Evolutionary conservation across 1,140 invertebrate species (phyloP).

Genomic region (Schlechtendalia chinensis): DNA sequence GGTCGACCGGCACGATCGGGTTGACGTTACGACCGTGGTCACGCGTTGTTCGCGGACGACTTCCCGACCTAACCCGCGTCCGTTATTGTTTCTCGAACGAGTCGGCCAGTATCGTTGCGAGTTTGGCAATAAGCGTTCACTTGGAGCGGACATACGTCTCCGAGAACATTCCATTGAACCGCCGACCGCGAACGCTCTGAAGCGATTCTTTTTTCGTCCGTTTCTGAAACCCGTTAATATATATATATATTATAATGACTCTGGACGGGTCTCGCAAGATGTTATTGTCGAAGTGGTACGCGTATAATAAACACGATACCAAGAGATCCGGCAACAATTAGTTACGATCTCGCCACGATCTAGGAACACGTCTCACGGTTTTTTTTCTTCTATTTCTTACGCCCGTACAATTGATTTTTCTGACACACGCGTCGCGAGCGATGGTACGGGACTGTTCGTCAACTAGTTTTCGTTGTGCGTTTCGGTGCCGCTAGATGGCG

Average conservation of each 20-base stretch:
- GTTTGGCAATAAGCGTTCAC: background rate
- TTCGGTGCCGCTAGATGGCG: no score
- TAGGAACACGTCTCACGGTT: conserved; percentile 3
- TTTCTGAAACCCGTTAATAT: conserved; percentile 32
- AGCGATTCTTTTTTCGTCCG: conserved; percentile 10
- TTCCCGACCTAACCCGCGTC: no score
- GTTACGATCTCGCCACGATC: background rate
- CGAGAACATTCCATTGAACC: conserved; percentile 1
- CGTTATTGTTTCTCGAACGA: no score
- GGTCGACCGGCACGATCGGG: no score
- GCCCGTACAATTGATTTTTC: no score
- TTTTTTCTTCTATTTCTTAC: no score
- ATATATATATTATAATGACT: no score
- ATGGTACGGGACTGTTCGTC: no score
- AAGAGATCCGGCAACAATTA: conserved; percentile 17
- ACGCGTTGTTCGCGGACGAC: no score
- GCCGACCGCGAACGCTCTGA: conserved; percentile 19
- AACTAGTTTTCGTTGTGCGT: no score
- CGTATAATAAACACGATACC: conserved; percentile 16
- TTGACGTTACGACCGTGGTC: no score
- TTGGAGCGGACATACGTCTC: background rate
- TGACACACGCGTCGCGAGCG: no score
- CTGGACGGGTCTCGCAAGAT: conserved; percentile 8
- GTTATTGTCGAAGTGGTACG: conserved; percentile 21
- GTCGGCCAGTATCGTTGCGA: conserved; percentile 8